Evolutionary conservation across 2,888 invertebrate species (phyloP).

Genomic region (Pomacea canaliculata): DNA sequence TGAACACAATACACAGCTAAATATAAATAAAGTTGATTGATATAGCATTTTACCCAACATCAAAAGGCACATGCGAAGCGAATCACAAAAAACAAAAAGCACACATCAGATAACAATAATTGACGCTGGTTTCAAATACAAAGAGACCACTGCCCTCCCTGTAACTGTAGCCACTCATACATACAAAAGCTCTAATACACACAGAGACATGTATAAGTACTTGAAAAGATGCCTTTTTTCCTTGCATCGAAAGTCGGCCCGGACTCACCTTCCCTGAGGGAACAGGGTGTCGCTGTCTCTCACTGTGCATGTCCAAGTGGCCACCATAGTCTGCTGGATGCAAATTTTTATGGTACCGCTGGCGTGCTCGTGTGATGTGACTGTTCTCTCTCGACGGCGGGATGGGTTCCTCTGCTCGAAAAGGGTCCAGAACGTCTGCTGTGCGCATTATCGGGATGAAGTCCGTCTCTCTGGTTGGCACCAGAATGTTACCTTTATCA

Average conservation of each 20-base stretch:
- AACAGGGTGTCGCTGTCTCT: constrained; percentile 38
- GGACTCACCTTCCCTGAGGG: constrained; percentile 26
- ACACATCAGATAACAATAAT: too few species aligned
- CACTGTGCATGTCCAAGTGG: constrained; percentile 50
- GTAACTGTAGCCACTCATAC: neutral
- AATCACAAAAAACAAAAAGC: too few species aligned
- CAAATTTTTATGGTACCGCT: constrained; percentile 60
- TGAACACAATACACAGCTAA: too few species aligned
- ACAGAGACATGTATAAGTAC: neutral
- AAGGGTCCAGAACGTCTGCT: constrained; percentile 66
- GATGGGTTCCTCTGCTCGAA: constrained; percentile 60
- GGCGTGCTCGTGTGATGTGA: constrained; percentile 56
- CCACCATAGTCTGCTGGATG: constrained; percentile 65
- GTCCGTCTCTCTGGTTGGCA: constrained; percentile 45
- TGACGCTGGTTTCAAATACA: too few species aligned
- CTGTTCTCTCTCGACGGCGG: constrained; percentile 65
- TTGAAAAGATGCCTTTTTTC: neutral
- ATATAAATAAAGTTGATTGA: too few species aligned
- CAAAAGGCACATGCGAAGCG: too few species aligned
- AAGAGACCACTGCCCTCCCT: too few species aligned
- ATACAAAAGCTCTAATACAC: too few species aligned
- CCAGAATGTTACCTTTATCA: constrained; percentile 36
- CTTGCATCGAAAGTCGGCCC: too few species aligned
- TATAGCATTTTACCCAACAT: too few species aligned
- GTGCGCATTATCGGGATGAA: constrained; percentile 67